These are phyloP conservation scores for Eupsittula cactorum DNA, from an alignment of 2,113 vertebrate species.

Conservation along the genomic window DNA sequence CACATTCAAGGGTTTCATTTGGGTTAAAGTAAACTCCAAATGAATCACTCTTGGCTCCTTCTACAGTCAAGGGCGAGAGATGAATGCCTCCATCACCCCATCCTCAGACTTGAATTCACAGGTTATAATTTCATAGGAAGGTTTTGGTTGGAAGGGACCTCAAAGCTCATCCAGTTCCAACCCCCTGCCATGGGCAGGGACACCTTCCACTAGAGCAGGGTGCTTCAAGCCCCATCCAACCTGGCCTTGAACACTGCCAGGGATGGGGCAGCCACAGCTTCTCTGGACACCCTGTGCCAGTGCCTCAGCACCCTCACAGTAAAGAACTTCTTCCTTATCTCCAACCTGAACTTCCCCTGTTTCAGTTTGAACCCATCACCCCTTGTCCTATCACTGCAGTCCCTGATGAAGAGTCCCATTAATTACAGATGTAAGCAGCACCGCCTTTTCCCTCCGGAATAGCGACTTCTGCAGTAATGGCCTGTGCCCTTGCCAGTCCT, in stretches of 20 bases:
- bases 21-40: background rate
- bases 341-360: background rate
- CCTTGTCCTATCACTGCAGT: background rate
- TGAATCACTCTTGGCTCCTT: background rate
- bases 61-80: background rate
- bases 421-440: background rate
- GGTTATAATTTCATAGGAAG: no score
- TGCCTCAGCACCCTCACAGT: no score
- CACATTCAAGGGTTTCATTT: background rate
- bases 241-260: no score
- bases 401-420: background rate
- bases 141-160: background rate
- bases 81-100: background rate
- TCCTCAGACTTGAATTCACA: background rate
- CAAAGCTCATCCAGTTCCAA: background rate
- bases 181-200: background rate
- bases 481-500: accelerated
- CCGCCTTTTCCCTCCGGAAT: background rate
- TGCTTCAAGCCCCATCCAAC: no score
- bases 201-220: background rate
- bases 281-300: no score
- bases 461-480: background rate
- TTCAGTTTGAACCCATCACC: background rate
- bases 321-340: background rate
- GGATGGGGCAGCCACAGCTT: no score